These are phyloP conservation scores for Pantherophis alleghaniensis DNA, from an alignment of 2,797 vertebrate genomes.

Conservation along the genomic window DNA sequence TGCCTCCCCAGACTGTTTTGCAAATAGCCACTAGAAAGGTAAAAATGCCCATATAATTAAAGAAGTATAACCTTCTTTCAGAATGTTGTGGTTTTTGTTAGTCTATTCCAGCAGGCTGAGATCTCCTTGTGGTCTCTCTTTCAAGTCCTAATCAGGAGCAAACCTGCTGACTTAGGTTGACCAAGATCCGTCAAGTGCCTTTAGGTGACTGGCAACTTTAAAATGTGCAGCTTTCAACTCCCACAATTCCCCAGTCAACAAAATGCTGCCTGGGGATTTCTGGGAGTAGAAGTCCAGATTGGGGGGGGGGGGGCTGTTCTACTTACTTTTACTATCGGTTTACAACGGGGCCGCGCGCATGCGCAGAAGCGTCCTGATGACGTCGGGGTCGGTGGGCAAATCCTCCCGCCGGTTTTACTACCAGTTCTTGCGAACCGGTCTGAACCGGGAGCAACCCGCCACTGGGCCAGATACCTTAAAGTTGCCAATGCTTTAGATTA, in stretches of 20 bases:
- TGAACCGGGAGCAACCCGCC: no score
- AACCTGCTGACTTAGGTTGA: not conserved
- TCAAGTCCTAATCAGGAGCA: not conserved
- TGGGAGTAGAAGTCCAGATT: not conserved
- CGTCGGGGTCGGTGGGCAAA: fast-evolving
- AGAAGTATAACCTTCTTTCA: not conserved
- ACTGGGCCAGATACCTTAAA: no score
- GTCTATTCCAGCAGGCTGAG: not conserved
- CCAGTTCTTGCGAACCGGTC: no score
- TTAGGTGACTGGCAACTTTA: not conserved
- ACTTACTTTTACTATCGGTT: no score
- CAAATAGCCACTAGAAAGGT: not conserved
- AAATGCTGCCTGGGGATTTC: not conserved
- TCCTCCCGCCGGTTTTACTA: no score
- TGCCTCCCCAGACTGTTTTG: not conserved
- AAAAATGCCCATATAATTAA: not conserved
- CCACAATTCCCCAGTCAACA: not conserved
- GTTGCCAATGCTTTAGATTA: not conserved
- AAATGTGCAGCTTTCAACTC: not conserved
- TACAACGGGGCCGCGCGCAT: no score
- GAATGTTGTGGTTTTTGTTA: not conserved
- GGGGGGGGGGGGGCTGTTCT: no score
- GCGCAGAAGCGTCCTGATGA: no score
- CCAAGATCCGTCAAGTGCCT: not conserved
- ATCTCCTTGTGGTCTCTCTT: not conserved